phyloP scores from a whole-genome alignment of 2,113 vertebrate species.

The Anarhynchus alexandrinus region DNA sequence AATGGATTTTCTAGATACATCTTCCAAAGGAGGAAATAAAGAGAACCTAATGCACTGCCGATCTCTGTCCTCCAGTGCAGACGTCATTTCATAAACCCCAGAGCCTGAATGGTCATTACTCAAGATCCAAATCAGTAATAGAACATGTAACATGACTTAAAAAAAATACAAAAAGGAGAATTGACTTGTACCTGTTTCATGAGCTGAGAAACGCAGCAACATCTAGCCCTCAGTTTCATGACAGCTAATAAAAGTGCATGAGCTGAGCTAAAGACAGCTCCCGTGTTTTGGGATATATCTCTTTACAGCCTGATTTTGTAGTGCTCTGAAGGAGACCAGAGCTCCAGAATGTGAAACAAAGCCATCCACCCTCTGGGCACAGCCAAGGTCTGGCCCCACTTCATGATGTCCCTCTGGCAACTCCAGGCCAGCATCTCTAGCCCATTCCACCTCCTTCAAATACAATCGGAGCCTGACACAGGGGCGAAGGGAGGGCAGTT shows the following conservation, averaged over 20 bases:
- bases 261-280: background rate
- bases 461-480: background rate
- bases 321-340: background rate
- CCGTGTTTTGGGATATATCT: background rate
- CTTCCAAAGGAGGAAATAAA: conserved; percentile 39
- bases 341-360: background rate
- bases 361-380: background rate
- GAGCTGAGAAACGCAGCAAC: background rate
- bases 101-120: conserved; percentile 23
- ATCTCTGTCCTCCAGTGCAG: conserved; percentile 1
- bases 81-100: conserved; percentile 47
- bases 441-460: background rate
- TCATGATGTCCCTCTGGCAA: background rate
- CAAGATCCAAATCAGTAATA: conserved; percentile 49
- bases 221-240: background rate
- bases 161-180: background rate
- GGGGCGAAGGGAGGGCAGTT: fast-evolving
- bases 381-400: background rate
- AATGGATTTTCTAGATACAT: background rate
- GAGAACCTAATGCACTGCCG: background rate
- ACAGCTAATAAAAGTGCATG: conserved; percentile 20
- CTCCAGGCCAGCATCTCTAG: background rate
- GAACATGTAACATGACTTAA: background rate
- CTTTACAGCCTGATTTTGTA: background rate
- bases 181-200: background rate